Evolutionary conservation across 2,888 invertebrate species (phyloP).

Genomic region (Drosophila anomalata): DNA sequence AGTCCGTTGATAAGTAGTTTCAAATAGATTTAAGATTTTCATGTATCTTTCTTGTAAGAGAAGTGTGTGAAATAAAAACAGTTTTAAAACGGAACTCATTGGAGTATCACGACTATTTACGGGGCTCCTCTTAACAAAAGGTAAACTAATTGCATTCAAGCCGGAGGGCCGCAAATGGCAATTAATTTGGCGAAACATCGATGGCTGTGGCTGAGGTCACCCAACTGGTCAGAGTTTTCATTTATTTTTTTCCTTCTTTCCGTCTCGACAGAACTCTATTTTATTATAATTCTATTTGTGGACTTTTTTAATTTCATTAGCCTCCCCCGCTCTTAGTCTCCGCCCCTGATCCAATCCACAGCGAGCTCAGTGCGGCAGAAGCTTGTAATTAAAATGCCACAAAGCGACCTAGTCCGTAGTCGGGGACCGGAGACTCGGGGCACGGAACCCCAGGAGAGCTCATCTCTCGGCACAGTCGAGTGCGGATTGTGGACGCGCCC

Average conservation of each 20-base stretch:
- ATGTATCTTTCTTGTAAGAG: no score
- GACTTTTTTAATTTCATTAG: slow-evolving; percentile 76
- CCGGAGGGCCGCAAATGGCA: slow-evolving; percentile 55
- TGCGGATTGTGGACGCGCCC: slow-evolving; percentile 79
- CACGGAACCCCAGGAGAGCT: slow-evolving; percentile 36
- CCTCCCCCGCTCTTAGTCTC: not conserved
- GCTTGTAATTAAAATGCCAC: slow-evolving; percentile 78
- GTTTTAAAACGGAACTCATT: no score
- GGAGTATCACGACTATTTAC: no score
- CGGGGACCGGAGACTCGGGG: slow-evolving; percentile 1
- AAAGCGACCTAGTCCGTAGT: slow-evolving; percentile 54
- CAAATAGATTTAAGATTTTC: no score
- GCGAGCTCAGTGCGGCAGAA: slow-evolving; percentile 38
- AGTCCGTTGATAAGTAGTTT: no score
- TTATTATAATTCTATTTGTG: slow-evolving; percentile 74
- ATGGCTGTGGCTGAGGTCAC: slow-evolving; percentile 17
- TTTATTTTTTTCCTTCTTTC: not conserved
- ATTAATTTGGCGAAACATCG: slow-evolving; percentile 63
- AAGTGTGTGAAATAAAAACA: no score
- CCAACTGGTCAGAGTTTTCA: slow-evolving; percentile 10
- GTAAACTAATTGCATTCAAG: slow-evolving; percentile 59
- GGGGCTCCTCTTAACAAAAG: no score
- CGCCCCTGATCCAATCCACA: not conserved
- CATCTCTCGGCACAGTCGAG: slow-evolving; percentile 48
- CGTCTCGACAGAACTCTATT: slow-evolving; percentile 59